Base-by-base conservation (phyloP, 2,113 vertebrate genomes). In the Callithrix jacchus region DNA sequence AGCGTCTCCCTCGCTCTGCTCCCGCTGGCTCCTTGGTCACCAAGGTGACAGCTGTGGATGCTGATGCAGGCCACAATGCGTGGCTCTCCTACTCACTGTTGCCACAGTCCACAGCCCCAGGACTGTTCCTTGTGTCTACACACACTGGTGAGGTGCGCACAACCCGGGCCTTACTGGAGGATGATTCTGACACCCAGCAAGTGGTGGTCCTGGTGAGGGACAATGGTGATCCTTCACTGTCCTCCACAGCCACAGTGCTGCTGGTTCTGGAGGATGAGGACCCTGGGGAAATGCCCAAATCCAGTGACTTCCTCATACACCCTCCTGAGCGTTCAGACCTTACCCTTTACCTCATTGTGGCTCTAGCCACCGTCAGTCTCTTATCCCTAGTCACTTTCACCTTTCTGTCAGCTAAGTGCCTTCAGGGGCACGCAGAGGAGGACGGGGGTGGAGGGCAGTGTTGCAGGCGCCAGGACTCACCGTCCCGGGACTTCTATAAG, bases 31-130 rank as follows among this genome's bases (percentile, higher is more conserved):
- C 99, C 94, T 97, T 99, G 96, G 99, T 99, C 91, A 99, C 99
- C 54, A 99, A 99, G 97, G 98, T 99, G 98, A 99, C 99, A 54
- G 99, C 99, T 0, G 98, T 99, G 98, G 99, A 99, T 83, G 98
- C 98, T 0, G 99, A 99, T 54, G 98, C 99, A 0, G 99, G 99
- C 79, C 98, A 99, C 97, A 99, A 99, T 8, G 99, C 99, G 16
- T 99, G 99, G 99, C 98, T 99, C 42, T 99, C 99, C 0, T 99
- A 99, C 93, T 99, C 91, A 1, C 94, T 99, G 73, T 73, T 99
- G 93, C 98, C 98, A 0, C 98, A 99, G 98, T 99, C 99, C 97
- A 99, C 99, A 0, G 98, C 99, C 91, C 97, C 98, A 5, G 98
- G 98, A 85, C 97, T 99, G 97, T 99, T 99, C 98, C 98, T 96